Evolutionary conservation across 2,797 vertebrate genomes (phyloP).

Genomic region (Australoheros facetus): DNA sequence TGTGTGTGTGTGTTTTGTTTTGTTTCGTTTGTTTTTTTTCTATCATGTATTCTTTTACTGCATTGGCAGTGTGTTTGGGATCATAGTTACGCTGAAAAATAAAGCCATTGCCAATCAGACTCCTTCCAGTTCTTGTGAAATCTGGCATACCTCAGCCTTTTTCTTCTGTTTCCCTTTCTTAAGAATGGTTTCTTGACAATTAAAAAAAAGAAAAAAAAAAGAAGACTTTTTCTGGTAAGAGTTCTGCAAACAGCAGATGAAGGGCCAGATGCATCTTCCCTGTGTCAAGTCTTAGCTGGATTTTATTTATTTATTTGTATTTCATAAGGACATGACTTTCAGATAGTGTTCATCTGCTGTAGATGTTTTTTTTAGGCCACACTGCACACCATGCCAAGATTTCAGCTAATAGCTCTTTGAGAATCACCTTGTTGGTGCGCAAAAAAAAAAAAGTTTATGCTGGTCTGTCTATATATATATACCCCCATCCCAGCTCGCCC

Average conservation of each 20-base stretch:
- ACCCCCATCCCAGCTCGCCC: no score
- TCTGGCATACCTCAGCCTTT: not conserved
- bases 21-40: no score
- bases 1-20: no score
- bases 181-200: not conserved
- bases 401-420: not conserved
- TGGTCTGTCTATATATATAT: no score
- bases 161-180: not conserved
- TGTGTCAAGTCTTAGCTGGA: not conserved
- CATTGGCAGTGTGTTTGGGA: not conserved
- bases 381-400: not conserved
- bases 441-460: not conserved
- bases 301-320: not conserved
- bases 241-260: not conserved
- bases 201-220: no score
- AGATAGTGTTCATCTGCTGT: not conserved
- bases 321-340: not conserved
- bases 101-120: not conserved
- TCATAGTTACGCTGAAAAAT: not conserved
- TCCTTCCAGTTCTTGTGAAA: not conserved
- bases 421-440: not conserved
- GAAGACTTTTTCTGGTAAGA: not conserved
- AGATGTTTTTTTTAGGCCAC: not conserved
- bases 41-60: not conserved
- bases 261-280: not conserved